phyloP scores from a whole-genome alignment of 2,113 vertebrate species.

The Prionailurus bengalensis region DNA sequence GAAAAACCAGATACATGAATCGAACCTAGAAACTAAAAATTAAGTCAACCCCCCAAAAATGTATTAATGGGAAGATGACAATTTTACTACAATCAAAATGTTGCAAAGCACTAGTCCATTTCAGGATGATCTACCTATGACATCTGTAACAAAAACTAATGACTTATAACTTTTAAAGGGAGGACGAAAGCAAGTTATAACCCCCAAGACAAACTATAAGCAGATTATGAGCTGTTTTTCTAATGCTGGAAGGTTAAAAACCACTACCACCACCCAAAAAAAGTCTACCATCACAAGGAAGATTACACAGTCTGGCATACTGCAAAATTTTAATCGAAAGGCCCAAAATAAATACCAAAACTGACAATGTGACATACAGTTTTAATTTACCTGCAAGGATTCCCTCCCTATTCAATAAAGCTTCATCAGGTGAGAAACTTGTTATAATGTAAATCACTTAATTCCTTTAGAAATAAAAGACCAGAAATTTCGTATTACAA shows the following conservation, averaged over 20 bases:
- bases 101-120: not conserved
- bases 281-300: not conserved
- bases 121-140: constrained; percentile 27
- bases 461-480: constrained; percentile 59
- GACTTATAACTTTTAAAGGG: not conserved
- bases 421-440: not conserved
- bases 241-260: not conserved
- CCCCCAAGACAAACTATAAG: constrained; percentile 3
- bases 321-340: constrained; percentile 18
- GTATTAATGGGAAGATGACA: not conserved
- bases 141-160: constrained; percentile 35
- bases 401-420: not conserved
- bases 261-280: not conserved
- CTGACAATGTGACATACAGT: constrained; percentile 3
- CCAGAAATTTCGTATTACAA: not conserved
- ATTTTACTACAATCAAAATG: constrained; percentile 8
- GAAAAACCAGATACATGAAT: not conserved
- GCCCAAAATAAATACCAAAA: constrained; percentile 35
- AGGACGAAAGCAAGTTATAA: not conserved
- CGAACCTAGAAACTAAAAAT: constrained; percentile 20
- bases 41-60: not conserved
- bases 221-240: not conserved
- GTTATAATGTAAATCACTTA: constrained; percentile 12
- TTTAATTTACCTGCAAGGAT: constrained; percentile 40
- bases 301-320: constrained; percentile 15